Evolutionary conservation across 2,888 invertebrate species (phyloP).

Genomic region (Dorcus hopei): DNA sequence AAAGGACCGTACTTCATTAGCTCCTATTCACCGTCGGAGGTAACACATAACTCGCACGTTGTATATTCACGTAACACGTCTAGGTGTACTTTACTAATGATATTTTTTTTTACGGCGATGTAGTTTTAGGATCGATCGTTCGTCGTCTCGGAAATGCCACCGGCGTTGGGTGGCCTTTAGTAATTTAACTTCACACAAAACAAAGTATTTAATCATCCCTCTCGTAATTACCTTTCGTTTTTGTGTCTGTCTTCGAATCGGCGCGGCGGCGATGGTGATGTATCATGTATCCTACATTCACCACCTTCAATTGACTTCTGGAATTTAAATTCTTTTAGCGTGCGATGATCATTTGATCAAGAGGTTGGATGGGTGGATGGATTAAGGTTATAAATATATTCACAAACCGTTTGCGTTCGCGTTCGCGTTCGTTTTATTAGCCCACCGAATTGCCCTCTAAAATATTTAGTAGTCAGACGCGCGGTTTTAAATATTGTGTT

Average conservation of each 20-base stretch:
- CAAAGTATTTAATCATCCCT: slow-evolving; percentile 21
- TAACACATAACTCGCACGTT: slow-evolving; percentile 22
- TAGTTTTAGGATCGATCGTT: slow-evolving; percentile 15
- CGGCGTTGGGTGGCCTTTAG: slow-evolving; percentile 17
- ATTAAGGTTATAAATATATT: too few relatives aligned
- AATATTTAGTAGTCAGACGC: slow-evolving; percentile 24
- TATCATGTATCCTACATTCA: too few relatives aligned
- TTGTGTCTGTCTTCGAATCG: slow-evolving; percentile 1
- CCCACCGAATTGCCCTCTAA: slow-evolving; percentile 22
- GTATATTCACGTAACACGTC: slow-evolving; percentile 30
- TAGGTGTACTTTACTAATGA: slow-evolving; percentile 31
- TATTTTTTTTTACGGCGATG: slow-evolving; percentile 18
- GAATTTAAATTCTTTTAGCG: too few relatives aligned
- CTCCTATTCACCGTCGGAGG: slow-evolving; percentile 25
- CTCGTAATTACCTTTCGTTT: slow-evolving; percentile 13
- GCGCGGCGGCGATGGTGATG: too few relatives aligned
- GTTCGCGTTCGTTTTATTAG: slow-evolving; percentile 35
- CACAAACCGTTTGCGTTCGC: too few relatives aligned
- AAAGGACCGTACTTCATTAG: slow-evolving; percentile 29
- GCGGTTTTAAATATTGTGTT: slow-evolving; percentile 22
- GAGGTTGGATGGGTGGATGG: too few relatives aligned
- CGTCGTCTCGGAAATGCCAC: slow-evolving; percentile 17
- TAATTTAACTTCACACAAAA: slow-evolving; percentile 19
- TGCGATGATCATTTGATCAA: too few relatives aligned
- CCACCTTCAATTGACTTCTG: too few relatives aligned